Evolutionary conservation across 2,888 invertebrate species (phyloP), one percentile per base, ranked within the genome.

Genomic region (Coleophora deauratella): DNA sequence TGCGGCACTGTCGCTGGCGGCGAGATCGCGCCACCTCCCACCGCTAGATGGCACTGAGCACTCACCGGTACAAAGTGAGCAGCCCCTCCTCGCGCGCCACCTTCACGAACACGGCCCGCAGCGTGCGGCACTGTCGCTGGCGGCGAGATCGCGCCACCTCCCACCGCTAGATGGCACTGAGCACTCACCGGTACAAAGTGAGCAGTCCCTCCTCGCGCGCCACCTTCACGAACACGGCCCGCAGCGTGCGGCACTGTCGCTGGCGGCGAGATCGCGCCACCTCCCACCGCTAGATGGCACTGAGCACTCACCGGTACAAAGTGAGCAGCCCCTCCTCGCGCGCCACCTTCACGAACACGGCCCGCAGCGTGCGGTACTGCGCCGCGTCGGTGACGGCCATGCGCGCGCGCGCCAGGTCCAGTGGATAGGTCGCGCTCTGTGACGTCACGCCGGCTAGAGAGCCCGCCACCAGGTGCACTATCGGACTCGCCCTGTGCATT

Each of bases 381-480:
- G 88, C 81, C 64, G 92, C 93, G 47, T 90, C 89, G 3, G 98
- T 96, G 15, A 99, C 97, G 10, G 99, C 99, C 96, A 99, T 97
- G 55, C 98, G 88, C 12, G 99, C 99, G 54, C 99, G 89, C 14
- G 98, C 98, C 69, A 99, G 86, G 82, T 99, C 99, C 57, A 99
- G 85, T 0, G 99, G 99, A 85, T 99, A 99, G 0, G 99, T 99
- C 41, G 94, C 78, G 33, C 94, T 90, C 66, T 98, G 97, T 4
- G 99, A 98, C 40, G 98, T 97, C 38, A 96, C 92, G 9, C 99
- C 99, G 2, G 99, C 99, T 57, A 99, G 74, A 0, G 98, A 95
- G 0, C 99, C 99, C 30, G 98, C 96, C 36, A 97, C 46, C 66
- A 97, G 93, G 56, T 93, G 89, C 42, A 84, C 79, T 6, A 80